phyloP scores from a whole-genome alignment of 2,797 vertebrate species.

The Malacoctenus gilli region DNA sequence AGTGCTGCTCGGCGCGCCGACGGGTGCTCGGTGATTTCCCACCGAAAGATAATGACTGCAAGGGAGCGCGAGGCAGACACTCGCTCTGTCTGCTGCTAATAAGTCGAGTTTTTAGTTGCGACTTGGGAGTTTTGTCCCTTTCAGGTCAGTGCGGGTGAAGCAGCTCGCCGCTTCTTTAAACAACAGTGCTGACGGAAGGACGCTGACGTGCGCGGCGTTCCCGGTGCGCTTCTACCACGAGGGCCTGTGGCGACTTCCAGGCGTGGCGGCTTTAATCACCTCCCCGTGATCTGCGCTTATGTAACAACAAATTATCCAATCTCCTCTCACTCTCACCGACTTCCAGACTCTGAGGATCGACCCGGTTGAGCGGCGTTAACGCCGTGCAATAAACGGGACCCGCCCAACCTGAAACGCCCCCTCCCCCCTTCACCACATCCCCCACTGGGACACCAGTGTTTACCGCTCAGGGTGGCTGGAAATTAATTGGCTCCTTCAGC shows the following conservation, averaged over 20 bases:
- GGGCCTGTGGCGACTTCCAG: background rate
- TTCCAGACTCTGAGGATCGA: constrained; percentile 14
- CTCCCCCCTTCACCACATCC: constrained; percentile 30
- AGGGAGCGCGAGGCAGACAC: constrained; percentile 18
- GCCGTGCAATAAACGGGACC: constrained; percentile 35
- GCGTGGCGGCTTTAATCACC: constrained; percentile 28
- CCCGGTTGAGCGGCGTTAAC: constrained; percentile 37
- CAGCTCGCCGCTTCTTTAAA: too few species aligned
- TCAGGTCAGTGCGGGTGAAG: too few species aligned
- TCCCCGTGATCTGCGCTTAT: constrained; percentile 4
- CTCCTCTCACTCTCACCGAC: constrained; percentile 11
- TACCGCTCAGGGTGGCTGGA: constrained; percentile 61
- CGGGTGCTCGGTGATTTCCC: too few species aligned
- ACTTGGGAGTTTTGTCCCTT: too few species aligned
- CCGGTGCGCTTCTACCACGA: too few species aligned
- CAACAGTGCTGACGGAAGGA: too few species aligned
- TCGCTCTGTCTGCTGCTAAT: too few species aligned
- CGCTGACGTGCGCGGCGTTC: too few species aligned
- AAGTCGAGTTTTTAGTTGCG: too few species aligned
- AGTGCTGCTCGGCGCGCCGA: background rate
- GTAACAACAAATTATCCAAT: constrained; percentile 40
- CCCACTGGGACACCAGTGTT: constrained; percentile 54
- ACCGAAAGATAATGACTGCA: constrained; percentile 10
- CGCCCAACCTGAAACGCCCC: constrained; percentile 29
- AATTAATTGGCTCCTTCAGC: constrained; percentile 77